Percentiles rank a stretch among this genome's conserved stretches.
Evolutionary conservation across 1,140 invertebrate genomes (phyloP).

Genomic region (Papilio polytes): DNA sequence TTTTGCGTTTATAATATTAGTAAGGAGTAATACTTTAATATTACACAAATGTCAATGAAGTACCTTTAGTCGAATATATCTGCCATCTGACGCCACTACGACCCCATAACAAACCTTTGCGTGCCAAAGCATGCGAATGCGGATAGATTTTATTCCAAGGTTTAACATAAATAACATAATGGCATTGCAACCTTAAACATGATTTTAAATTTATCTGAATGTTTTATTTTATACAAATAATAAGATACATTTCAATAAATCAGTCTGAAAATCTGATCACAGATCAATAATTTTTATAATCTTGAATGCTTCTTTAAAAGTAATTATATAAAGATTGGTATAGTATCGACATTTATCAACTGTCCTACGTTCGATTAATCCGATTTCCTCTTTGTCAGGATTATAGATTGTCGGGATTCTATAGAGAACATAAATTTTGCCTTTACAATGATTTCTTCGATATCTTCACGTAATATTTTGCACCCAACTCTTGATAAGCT

Average conservation of each 20-base stretch:
- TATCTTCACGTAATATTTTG: neutral
- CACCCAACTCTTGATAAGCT: too few species aligned
- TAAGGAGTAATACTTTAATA: neutral
- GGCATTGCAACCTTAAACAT: neutral
- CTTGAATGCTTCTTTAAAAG: neutral
- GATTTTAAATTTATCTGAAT: neutral
- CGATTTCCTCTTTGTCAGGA: constrained; percentile 6
- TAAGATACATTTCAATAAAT: too few species aligned
- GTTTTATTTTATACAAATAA: neutral
- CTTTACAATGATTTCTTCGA: constrained; percentile 11
- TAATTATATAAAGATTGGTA: neutral
- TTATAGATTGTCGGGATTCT: neutral
- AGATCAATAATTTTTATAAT: too few species aligned
- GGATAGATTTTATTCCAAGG: neutral
- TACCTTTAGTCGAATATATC: neutral
- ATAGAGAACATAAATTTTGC: neutral
- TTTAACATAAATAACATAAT: neutral
- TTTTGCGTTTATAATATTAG: too few species aligned
- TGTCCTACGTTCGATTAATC: constrained; percentile 2
- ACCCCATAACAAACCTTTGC: constrained; percentile 13
- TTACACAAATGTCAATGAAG: neutral
- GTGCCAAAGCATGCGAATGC: neutral
- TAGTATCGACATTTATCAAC: neutral
- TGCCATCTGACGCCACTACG: constrained; percentile 8
- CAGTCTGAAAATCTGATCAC: neutral